Conservation (phyloP, 1,140 invertebrate genomes). For the Aricia agestis region DNA sequence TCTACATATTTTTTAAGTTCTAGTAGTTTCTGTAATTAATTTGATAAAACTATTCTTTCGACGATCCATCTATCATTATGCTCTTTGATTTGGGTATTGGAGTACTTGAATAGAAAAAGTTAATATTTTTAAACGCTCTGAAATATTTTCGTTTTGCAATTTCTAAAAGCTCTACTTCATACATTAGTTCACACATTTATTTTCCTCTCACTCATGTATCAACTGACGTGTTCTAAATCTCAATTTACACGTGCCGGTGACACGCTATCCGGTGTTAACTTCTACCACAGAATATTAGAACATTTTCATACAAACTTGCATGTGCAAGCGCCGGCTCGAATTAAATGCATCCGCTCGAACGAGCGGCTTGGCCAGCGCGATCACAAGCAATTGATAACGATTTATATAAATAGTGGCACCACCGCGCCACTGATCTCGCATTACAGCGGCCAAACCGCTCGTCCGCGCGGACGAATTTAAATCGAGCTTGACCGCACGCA, state of each 20-base stretch:
- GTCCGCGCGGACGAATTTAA: no score
- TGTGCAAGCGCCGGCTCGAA: no score
- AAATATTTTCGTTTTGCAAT: background rate
- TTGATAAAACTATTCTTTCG: background rate
- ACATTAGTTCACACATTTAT: background rate
- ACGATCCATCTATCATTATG: background rate
- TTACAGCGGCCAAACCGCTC: no score
- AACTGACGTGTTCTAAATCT: background rate
- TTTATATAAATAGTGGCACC: no score
- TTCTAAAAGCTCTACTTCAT: background rate
- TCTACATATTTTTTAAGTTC: background rate
- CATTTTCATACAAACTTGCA: no score
- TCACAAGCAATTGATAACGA: no score
- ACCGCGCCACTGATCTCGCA: no score
- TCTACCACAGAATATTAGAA: background rate
- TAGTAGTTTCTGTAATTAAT: background rate
- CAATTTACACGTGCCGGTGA: background rate
- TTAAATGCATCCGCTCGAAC: no score
- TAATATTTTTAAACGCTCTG: background rate
- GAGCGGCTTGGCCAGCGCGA: no score
- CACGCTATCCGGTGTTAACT: background rate
- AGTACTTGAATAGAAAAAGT: no score
- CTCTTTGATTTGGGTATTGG: background rate
- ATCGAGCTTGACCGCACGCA: no score
- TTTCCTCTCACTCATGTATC: background rate